A percentile compares a stretch with the other conserved stretches of the same genome.
phyloP scores from a whole-genome alignment of 2,888 invertebrate species.

The Melitaea athalia region DNA sequence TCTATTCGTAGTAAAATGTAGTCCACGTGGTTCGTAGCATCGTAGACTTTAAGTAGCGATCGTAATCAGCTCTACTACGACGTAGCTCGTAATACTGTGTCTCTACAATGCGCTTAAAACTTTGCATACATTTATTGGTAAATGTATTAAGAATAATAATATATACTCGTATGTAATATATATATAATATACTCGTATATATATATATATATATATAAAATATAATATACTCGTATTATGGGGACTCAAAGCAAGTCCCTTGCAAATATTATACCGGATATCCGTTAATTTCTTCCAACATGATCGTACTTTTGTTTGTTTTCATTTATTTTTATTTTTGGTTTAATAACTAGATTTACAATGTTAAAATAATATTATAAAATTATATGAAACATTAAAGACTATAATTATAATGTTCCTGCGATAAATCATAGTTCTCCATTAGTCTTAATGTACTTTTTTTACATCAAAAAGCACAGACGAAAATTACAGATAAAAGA shows the following conservation, averaged over 20 bases:
- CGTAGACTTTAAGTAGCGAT: constrained; percentile 9
- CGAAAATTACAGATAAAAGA: constrained; percentile 9
- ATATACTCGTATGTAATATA: no score
- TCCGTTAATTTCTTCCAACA: not conserved
- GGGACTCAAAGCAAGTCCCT: not conserved
- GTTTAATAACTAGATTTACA: no score
- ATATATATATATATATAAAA: no score
- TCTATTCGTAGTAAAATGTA: not conserved
- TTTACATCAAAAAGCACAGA: constrained; percentile 1
- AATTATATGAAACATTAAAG: no score
- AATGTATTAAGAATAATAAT: not conserved
- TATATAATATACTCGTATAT: no score
- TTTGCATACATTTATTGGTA: not conserved
- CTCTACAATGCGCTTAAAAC: not conserved
- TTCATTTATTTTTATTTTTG: no score
- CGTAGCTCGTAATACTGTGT: not conserved
- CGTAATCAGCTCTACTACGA: constrained; percentile 3
- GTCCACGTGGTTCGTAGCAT: constrained; percentile 3
- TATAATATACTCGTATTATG: no score
- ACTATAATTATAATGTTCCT: not conserved
- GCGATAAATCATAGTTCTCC: not conserved
- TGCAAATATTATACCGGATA: not conserved
- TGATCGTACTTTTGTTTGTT: not conserved
- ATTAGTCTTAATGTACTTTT: not conserved
- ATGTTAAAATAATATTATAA: no score